A percentile compares a stretch with the other conserved stretches of the same genome.
phyloP scores from a whole-genome alignment of 35 echinoderm and acorn worm genomes.

The Ophioderma brevispina region DNA sequence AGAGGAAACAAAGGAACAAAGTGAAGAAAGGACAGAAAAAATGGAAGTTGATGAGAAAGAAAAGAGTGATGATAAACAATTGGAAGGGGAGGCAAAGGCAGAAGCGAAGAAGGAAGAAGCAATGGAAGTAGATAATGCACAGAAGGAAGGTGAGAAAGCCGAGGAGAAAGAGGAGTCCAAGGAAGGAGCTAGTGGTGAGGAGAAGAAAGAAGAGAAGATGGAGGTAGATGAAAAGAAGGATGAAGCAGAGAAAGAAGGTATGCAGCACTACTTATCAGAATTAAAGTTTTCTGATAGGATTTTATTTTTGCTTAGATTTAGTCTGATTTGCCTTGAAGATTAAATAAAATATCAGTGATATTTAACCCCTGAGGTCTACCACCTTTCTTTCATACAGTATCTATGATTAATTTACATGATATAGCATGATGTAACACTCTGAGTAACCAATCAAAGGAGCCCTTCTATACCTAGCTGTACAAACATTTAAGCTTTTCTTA shows the following conservation, averaged over 20 bases:
- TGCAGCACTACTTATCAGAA: too few relatives aligned
- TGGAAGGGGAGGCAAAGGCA: background rate
- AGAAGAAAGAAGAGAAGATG: conserved; percentile 22
- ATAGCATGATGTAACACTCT: too few relatives aligned
- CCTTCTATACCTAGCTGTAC: too few relatives aligned
- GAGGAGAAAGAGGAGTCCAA: conserved; percentile 16
- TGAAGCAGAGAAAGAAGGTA: conserved; percentile 1
- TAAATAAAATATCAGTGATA: too few relatives aligned
- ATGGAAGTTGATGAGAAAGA: background rate
- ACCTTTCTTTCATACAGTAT: too few relatives aligned
- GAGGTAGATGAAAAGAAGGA: conserved; percentile 42
- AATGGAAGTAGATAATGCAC: conserved; percentile 3
- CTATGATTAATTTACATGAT: too few relatives aligned
- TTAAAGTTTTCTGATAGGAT: too few relatives aligned
- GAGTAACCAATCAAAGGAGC: too few relatives aligned
- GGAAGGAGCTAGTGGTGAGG: conserved; percentile 1
- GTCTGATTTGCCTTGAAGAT: too few relatives aligned
- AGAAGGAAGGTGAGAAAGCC: conserved; percentile 6
- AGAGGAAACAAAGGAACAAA: background rate
- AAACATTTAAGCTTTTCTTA: too few relatives aligned
- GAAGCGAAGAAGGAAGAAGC: background rate
- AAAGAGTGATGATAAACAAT: background rate
- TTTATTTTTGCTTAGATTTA: too few relatives aligned
- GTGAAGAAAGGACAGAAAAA: background rate
- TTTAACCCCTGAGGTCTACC: too few relatives aligned